Base-by-base conservation (phyloP, 2,888 invertebrate genomes). In the Microctonus aethiopoides region DNA sequence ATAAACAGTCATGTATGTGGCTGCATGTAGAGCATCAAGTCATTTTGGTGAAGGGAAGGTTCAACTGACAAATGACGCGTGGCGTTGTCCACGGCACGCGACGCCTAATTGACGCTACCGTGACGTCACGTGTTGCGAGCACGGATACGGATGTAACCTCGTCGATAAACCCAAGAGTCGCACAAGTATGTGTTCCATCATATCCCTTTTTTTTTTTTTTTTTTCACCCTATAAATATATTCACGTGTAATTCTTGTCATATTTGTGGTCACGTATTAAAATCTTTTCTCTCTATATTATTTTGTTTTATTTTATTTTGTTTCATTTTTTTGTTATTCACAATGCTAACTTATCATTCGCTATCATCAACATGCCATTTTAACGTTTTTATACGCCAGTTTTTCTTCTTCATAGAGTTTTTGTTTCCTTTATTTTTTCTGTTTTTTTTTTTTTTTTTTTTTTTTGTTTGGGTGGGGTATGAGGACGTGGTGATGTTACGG, bases 21-120 rank as follows among this genome's bases (percentile, higher is more conserved):
- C 22, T 13, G 22, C 36, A 16, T 39, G 13, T 39, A 26, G n/a
- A 41, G n/a, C 20, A 22, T 34, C n/a, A n/a, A 56, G 24, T 52
- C 34, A 32, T 60, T 20, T 46, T 46, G 41, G 13, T 10, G 41
- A 39, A 62, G 52, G 51, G 51, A 51, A 34, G 11, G 13, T 7
- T 6, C 60, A 54, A 79, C 81, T 84, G 84, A 85, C 85, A 86
- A 85, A 86, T 83, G 85, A 83, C 85, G 83, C 85, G 83, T 81
- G 81, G 75, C 81, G 80, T 77, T 75, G 82, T 76, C 78, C 79
- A 73, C 59, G 83, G 78, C 85, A 84, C 86, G 85, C 81, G 85
- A 82, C 85, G 80, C 78, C 85, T 86, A 86, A 86, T 86, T 84
- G 85, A 85, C 83, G 79, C 75, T 78, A 80, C 84, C 84, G 84